These are phyloP conservation scores for Machaerirhynchus nigripectus DNA, from an alignment of 2,113 vertebrate genomes.

Conservation along the genomic window DNA sequence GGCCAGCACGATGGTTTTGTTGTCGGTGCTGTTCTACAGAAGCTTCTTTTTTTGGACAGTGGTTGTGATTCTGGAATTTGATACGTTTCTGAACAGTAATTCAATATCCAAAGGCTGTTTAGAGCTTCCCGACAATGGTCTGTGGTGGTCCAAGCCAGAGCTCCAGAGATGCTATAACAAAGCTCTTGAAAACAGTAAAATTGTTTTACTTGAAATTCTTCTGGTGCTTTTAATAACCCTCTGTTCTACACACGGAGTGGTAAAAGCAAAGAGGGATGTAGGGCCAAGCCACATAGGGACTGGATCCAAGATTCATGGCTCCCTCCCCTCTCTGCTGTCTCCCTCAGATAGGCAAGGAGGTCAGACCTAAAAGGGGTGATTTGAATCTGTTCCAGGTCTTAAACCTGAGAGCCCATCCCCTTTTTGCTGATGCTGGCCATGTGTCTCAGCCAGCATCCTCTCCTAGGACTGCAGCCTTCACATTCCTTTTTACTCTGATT, in stretches of 20 bases:
- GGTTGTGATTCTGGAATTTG: neutral
- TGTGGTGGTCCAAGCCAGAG: neutral
- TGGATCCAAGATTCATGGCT: neutral
- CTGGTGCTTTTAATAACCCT: conserved; percentile 7
- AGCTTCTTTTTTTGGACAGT: neutral
- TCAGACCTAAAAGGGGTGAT: conserved; percentile 13
- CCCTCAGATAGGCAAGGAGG: neutral
- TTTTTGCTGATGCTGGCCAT: neutral
- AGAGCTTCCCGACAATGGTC: neutral
- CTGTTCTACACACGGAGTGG: neutral
- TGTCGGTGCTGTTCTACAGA: neutral
- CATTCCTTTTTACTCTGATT: neutral
- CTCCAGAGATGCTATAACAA: neutral
- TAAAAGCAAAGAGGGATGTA: neutral
- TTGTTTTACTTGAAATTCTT: conserved; percentile 11
- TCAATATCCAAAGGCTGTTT: neutral
- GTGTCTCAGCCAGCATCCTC: neutral
- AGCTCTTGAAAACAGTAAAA: conserved; percentile 4
- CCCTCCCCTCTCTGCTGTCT: neutral
- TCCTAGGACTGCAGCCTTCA: neutral
- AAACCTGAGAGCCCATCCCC: neutral
- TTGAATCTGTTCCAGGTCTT: conserved; percentile 15
- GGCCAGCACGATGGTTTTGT: neutral
- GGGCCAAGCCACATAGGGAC: neutral
- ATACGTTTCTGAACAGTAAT: neutral